Percentiles rank a stretch among this genome's conserved stretches.
These are phyloP conservation scores for Crotalus horridus DNA, from an alignment of 2,113 vertebrate genomes.

Conservation along the genomic window DNA sequence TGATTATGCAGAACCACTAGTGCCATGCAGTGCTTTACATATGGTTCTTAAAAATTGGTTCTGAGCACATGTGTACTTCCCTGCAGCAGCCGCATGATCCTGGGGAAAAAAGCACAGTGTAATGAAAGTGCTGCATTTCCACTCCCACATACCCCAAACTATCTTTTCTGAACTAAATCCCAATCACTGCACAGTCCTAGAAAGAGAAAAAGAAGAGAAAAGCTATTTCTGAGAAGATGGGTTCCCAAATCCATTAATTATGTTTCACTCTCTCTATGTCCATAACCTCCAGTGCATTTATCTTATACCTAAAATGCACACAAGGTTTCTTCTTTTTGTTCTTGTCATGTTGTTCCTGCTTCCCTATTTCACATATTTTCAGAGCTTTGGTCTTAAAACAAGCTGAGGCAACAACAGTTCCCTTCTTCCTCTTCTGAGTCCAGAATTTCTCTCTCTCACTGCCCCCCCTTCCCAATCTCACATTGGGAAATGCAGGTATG, in stretches of 20 bases:
- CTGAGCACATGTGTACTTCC: background rate
- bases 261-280: background rate
- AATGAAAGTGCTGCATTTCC: background rate
- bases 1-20: background rate
- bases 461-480: background rate
- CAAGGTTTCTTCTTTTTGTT: background rate
- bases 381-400: background rate
- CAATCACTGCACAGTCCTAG: background rate
- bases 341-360: background rate
- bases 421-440: background rate
- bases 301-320: background rate
- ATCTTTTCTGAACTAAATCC: background rate
- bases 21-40: background rate
- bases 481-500: background rate
- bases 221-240: background rate
- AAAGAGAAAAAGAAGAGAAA: background rate
- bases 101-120: background rate
- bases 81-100: background rate
- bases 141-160: background rate
- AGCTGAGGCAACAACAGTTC: background rate
- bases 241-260: background rate
- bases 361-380: background rate
- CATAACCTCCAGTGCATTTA: background rate
- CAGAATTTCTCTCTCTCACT: background rate
- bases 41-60: background rate